These are phyloP conservation scores for Solen grandis DNA, from an alignment of 1,140 invertebrate genomes.

Conservation along the genomic window DNA sequence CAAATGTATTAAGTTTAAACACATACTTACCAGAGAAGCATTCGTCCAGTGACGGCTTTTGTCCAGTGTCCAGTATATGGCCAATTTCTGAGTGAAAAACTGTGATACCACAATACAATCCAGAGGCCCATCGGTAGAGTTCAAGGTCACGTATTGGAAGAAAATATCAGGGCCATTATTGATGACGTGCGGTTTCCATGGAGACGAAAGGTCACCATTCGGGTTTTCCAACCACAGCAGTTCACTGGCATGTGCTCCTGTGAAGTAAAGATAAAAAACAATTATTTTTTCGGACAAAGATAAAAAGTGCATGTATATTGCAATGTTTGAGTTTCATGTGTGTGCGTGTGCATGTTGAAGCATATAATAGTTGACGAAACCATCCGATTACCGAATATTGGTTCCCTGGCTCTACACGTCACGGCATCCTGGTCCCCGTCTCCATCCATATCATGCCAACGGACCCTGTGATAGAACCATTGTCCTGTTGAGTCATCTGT, in stretches of 20 bases:
- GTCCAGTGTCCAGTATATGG: constrained; percentile 76
- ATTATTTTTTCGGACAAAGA: background rate
- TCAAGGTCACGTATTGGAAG: constrained; percentile 72
- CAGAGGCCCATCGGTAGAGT: constrained; percentile 62
- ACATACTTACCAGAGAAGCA: constrained; percentile 65
- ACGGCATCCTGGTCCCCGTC: constrained; percentile 80
- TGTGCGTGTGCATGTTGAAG: background rate
- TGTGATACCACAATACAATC: constrained; percentile 76
- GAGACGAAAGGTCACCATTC: constrained; percentile 51
- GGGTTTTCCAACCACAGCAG: constrained; percentile 79
- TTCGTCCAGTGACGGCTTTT: constrained; percentile 72
- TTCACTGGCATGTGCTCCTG: constrained; percentile 57
- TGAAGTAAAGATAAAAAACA: background rate
- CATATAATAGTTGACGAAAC: background rate
- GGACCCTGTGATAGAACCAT: constrained; percentile 81
- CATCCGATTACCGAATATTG: constrained; percentile 29
- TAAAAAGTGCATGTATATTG: background rate
- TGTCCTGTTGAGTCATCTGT: constrained; percentile 66
- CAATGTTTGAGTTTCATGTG: background rate
- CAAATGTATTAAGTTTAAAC: too few relatives aligned
- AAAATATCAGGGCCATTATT: constrained; percentile 76
- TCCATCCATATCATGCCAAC: constrained; percentile 81
- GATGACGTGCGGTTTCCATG: constrained; percentile 76
- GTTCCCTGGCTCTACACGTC: constrained; percentile 76
- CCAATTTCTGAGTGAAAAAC: constrained; percentile 75